Conservation (phyloP, 2,888 invertebrate genomes). For the Ophion ellenae region DNA sequence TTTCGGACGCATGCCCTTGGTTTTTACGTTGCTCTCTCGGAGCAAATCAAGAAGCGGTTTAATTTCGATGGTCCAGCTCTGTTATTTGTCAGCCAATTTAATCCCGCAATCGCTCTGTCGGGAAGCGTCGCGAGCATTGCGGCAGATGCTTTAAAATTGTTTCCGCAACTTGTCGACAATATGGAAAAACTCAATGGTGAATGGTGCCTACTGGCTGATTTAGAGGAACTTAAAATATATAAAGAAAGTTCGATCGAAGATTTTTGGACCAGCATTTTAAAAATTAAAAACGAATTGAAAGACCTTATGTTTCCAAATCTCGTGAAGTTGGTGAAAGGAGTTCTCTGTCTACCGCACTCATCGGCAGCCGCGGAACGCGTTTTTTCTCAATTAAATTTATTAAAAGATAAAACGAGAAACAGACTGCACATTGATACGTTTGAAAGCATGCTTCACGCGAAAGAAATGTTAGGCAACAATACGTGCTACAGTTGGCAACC, state of each 20-base stretch:
- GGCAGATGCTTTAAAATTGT: constrained; percentile 33
- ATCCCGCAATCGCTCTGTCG: constrained; percentile 39
- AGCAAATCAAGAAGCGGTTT: constrained; percentile 50
- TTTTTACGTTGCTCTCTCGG: constrained; percentile 46
- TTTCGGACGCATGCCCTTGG: constrained; percentile 37
- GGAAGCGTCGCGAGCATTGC: constrained; percentile 38
- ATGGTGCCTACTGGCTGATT: constrained; percentile 43
- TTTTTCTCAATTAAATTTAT: constrained; percentile 29
- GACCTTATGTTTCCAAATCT: constrained; percentile 42
- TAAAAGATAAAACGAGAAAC: constrained; percentile 45
- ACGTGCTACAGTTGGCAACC: constrained; percentile 34
- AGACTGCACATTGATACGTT: constrained; percentile 44
- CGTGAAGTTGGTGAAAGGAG: constrained; percentile 39
- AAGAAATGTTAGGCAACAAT: constrained; percentile 35
- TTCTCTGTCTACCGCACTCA: constrained; percentile 43
- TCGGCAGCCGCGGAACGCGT: constrained; percentile 40
- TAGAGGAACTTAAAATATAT: constrained; percentile 17
- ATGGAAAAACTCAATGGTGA: constrained; percentile 41
- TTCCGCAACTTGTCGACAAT: constrained; percentile 42
- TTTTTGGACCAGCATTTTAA: constrained; percentile 36
- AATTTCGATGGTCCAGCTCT: constrained; percentile 36
- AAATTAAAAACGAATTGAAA: constrained; percentile 28
- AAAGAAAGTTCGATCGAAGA: constrained; percentile 36
- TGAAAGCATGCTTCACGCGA: constrained; percentile 40
- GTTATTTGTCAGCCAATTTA: constrained; percentile 42